Percentiles rank a stretch among this genome's conserved stretches.
These are phyloP conservation scores for Cavia aperea DNA, from an alignment of 2,113 vertebrate species.

Conservation along the genomic window DNA sequence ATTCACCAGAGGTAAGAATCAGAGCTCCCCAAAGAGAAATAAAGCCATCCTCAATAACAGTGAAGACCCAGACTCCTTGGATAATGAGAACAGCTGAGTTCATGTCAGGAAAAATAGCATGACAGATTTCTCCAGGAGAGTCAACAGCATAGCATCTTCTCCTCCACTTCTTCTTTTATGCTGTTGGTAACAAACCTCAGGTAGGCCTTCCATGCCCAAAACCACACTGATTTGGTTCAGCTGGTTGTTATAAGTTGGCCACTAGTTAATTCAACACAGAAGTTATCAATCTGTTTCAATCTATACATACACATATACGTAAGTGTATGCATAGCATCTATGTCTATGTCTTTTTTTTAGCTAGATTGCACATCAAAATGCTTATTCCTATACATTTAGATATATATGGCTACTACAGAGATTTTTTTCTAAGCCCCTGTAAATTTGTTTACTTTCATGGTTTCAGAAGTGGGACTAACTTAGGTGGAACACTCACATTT, in stretches of 20 bases:
- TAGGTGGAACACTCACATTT: background rate
- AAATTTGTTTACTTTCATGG: background rate
- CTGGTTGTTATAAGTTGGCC: background rate
- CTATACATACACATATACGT: background rate
- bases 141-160: background rate
- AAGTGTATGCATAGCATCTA: background rate
- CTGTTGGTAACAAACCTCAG: background rate
- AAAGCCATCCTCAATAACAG: background rate
- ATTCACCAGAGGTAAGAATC: background rate
- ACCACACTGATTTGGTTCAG: background rate
- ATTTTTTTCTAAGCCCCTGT: background rate
- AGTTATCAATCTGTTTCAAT: background rate
- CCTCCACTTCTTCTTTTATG: background rate
- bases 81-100: background rate
- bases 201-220: background rate
- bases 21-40: background rate
- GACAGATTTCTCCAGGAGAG: background rate
- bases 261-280: background rate
- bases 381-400: background rate
- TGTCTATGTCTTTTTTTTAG: background rate
- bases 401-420: background rate
- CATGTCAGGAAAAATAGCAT: background rate
- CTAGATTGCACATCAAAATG: background rate
- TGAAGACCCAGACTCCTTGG: background rate
- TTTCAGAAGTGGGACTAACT: conserved; percentile 10